Percentiles rank a stretch among this genome's conserved stretches.
Conservation (phyloP, 1,140 invertebrate species). For the Ostrea edulis region DNA sequence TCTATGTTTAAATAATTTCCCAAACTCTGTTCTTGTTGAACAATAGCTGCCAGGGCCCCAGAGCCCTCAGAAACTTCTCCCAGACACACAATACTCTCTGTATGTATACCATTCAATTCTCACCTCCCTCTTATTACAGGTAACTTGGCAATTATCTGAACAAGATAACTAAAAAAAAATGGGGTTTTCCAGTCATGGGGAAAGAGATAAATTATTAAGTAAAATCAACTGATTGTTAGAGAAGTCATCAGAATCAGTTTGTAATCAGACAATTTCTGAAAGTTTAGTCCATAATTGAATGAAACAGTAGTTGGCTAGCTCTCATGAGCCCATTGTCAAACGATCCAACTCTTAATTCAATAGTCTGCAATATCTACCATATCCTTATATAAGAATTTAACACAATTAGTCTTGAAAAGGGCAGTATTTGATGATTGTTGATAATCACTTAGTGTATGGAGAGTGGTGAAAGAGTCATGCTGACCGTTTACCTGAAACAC, state of each 20-base stretch:
- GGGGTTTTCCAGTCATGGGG: not conserved
- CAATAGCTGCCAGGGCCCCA: not conserved
- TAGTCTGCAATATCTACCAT: no score
- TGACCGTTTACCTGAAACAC: not conserved
- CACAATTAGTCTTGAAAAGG: not conserved
- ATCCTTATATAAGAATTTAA: not conserved
- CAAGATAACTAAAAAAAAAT: not conserved
- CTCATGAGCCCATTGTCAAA: not conserved
- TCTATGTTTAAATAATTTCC: slow-evolving; percentile 16
- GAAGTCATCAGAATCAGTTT: not conserved
- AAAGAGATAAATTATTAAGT: slow-evolving; percentile 21
- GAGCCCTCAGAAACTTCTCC: not conserved
- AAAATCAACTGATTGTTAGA: not conserved
- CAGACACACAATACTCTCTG: not conserved
- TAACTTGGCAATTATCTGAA: slow-evolving; percentile 30
- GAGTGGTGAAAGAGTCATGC: not conserved
- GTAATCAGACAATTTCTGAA: not conserved
- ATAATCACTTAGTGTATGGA: not conserved
- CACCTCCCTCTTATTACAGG: not conserved
- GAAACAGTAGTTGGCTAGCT: not conserved
- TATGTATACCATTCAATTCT: not conserved
- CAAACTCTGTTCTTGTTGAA: not conserved
- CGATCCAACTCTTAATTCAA: not conserved
- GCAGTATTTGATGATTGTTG: not conserved
- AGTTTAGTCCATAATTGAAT: not conserved